Conservation (phyloP, 2,113 vertebrate genomes). For the Pygoscelis antarcticus region DNA sequence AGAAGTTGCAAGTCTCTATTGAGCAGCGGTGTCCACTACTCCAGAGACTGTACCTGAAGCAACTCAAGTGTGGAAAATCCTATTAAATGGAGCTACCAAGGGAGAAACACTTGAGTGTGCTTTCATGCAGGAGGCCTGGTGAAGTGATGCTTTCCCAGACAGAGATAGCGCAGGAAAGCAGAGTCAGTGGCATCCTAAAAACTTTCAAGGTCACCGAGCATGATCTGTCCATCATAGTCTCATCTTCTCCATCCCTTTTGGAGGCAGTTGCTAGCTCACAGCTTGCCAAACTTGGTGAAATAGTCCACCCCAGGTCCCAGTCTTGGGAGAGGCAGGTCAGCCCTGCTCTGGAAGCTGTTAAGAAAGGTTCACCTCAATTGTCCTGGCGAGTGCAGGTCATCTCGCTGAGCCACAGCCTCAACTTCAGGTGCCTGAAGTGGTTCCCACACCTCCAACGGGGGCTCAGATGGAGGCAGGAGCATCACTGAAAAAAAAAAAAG, state of each 20-base stretch:
- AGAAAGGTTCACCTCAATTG: neutral
- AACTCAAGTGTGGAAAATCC: neutral
- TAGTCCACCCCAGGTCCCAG: neutral
- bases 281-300: neutral
- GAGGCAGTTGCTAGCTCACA: neutral
- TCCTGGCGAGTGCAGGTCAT: fast-evolving
- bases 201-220: neutral
- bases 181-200: neutral
- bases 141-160: neutral
- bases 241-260: neutral
- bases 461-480: neutral
- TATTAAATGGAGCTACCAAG: neutral
- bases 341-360: neutral
- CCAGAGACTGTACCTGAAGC: neutral
- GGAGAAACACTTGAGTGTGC: fast-evolving
- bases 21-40: fast-evolving
- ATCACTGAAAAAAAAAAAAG: fast-evolving
- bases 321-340: neutral
- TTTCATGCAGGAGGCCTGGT: neutral
- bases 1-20: fast-evolving
- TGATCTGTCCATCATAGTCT: too few relatives aligned
- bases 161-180: fast-evolving
- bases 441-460: fast-evolving
- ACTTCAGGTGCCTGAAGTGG: neutral
- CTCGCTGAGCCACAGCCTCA: neutral